A percentile compares a stretch with the other conserved stretches of the same genome.
Evolutionary conservation across 2,888 invertebrate species (phyloP).

Genomic region (Ophraella communa): DNA sequence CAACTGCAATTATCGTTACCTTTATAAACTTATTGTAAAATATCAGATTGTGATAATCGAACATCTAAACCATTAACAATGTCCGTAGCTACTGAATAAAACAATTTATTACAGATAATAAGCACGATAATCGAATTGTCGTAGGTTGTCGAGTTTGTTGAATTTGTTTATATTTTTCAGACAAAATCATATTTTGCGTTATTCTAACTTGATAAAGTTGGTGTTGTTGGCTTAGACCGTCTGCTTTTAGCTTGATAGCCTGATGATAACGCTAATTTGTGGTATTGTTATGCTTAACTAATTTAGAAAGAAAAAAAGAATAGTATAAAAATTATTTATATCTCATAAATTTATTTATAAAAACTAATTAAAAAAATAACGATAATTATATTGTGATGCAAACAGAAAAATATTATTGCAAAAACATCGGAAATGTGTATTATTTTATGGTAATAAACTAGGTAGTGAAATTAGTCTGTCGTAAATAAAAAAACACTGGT

Average conservation of each 20-base stretch:
- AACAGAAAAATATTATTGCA: background rate
- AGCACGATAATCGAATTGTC: conserved; percentile 27
- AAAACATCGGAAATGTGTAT: background rate
- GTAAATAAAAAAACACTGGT: no score
- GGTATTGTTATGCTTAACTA: conserved; percentile 9
- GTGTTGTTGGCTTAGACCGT: conserved; percentile 32
- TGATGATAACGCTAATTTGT: conserved; percentile 25
- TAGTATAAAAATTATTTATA: background rate
- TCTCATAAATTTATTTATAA: conserved; percentile 2
- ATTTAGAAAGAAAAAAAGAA: background rate
- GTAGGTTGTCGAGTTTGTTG: conserved; percentile 30
- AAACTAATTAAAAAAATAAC: conserved; percentile 3
- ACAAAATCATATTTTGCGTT: conserved; percentile 28
- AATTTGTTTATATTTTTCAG: conserved; percentile 27
- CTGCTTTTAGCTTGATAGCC: conserved; percentile 31
- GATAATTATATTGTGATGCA: conserved; percentile 1
- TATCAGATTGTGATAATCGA: no score
- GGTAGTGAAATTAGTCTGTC: background rate
- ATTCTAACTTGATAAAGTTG: conserved; percentile 29
- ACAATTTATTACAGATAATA: no score
- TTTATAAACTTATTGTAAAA: no score
- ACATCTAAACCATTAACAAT: no score
- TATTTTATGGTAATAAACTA: background rate
- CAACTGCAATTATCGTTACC: no score
- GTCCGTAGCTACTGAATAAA: no score